A percentile compares a stretch with the other conserved stretches of the same genome.
phyloP scores from a whole-genome alignment of 2,113 vertebrate species.

The Hemiprocne comata region DNA sequence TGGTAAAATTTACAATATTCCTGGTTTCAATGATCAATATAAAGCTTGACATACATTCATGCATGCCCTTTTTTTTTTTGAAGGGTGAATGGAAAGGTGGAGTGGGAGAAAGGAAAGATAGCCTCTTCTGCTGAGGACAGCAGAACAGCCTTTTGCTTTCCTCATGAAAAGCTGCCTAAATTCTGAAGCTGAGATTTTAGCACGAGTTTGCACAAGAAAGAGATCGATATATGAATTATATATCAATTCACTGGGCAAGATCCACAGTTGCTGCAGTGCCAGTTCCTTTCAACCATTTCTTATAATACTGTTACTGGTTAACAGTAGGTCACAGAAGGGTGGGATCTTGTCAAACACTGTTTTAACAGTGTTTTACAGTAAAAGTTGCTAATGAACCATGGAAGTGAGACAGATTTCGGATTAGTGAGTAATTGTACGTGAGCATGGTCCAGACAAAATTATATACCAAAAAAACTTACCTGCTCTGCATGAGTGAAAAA shows the following conservation, averaged over 20 bases:
- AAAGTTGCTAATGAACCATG: background rate
- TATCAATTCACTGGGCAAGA: background rate
- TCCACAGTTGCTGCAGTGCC: background rate
- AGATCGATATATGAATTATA: fast-evolving
- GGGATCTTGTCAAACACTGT: background rate
- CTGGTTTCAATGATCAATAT: background rate
- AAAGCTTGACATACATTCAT: background rate
- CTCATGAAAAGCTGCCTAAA: background rate
- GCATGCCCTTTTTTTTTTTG: fast-evolving
- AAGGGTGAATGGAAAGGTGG: background rate
- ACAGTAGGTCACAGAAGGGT: background rate
- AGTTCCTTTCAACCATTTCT: background rate
- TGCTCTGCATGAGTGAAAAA: background rate
- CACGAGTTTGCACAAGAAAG: background rate
- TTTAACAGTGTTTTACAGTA: background rate
- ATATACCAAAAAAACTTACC: background rate
- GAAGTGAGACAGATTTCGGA: background rate
- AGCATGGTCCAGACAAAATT: background rate
- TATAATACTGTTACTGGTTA: background rate
- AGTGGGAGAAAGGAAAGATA: background rate
- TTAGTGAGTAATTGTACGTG: background rate
- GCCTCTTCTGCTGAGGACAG: background rate
- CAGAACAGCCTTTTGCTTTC: background rate
- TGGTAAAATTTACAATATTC: background rate
- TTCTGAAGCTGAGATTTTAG: background rate